Conservation (phyloP, 2,113 vertebrate genomes). For the Notarius lentiginosus region DNA sequence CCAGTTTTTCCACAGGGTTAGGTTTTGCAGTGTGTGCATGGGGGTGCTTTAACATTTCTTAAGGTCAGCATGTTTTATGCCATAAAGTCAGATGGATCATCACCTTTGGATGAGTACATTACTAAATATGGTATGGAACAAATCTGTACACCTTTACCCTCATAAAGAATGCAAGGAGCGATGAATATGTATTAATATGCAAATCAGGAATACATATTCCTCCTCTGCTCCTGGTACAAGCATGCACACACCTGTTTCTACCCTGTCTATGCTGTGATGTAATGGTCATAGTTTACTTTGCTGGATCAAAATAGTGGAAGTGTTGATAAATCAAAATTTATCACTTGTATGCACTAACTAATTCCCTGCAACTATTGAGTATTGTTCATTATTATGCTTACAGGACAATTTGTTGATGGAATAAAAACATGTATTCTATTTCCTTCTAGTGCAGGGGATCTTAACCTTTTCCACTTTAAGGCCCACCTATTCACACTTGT, state of each 20-base stretch:
- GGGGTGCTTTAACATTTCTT: slow-evolving; percentile 10
- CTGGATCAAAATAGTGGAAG: neutral
- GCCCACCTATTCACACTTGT: too few relatives aligned
- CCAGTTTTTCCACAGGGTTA: slow-evolving; percentile 16
- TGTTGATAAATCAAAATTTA: neutral
- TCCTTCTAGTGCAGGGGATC: too few relatives aligned
- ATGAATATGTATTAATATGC: neutral
- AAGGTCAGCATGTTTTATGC: neutral
- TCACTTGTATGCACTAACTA: neutral
- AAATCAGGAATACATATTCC: neutral
- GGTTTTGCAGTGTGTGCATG: neutral
- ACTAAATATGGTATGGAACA: neutral
- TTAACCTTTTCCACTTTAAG: too few relatives aligned
- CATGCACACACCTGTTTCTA: neutral
- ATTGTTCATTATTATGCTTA: too few relatives aligned
- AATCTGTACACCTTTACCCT: slow-evolving; percentile 10
- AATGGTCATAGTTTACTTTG: neutral
- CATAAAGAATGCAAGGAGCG: neutral
- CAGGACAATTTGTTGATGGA: too few relatives aligned
- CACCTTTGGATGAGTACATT: neutral
- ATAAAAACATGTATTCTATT: too few relatives aligned
- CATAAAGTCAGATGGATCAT: neutral
- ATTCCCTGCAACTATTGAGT: too few relatives aligned
- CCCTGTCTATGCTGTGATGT: neutral
- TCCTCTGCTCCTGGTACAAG: neutral